Base-by-base conservation (phyloP, 1,140 invertebrate species). In the Magallana angulata region DNA sequence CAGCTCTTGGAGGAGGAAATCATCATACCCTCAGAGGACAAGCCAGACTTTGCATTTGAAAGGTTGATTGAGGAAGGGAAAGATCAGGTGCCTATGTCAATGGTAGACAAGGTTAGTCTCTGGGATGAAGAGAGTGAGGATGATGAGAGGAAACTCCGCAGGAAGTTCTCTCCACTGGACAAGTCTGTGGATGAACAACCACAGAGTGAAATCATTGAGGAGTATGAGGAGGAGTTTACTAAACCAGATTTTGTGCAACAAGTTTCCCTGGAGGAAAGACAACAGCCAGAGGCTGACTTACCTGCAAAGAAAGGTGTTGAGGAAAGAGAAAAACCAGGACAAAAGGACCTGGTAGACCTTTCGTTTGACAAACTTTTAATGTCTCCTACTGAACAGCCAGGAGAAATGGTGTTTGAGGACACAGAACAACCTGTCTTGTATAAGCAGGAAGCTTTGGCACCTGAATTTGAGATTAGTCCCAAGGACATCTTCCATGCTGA, bases 131-230 rank as follows among this genome's bases (percentile, higher is more conserved):
- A 56, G 58, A 82, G 57, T 71, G 87, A 82, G n/a, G 68, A 56
- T 58, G 85, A 91, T 56, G 87, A 85, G 6, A 80, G 59, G 11
- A 88, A 88, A 88, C 58, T 88, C 36, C 12, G 7, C n/a, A 56
- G 81, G 57, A 58, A 82, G 9, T 57, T 58, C 57, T 57, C 57
- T 57, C 81, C 81, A 18, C 48, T 82, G 3, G 81, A 57, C 56
- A 82, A 58, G 6, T 57, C 81, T 2, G 16, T 58, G 57, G 87
- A 87, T 30, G 86, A 89, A 14, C 71, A 88, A 57, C 85, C 81
- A 58, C 88, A 91, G 82, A 80, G 64, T 84, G 90, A 90, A 18
- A 91, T 88, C 12, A 71, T 83, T 82, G 85, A 83, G 80, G 84
- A 87, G 82, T 57, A 64, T 85, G 56, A 81, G 16, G 48, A 81